Evolutionary conservation across 2,888 invertebrate genomes (phyloP).

Genomic region (Nasonia oneida): DNA sequence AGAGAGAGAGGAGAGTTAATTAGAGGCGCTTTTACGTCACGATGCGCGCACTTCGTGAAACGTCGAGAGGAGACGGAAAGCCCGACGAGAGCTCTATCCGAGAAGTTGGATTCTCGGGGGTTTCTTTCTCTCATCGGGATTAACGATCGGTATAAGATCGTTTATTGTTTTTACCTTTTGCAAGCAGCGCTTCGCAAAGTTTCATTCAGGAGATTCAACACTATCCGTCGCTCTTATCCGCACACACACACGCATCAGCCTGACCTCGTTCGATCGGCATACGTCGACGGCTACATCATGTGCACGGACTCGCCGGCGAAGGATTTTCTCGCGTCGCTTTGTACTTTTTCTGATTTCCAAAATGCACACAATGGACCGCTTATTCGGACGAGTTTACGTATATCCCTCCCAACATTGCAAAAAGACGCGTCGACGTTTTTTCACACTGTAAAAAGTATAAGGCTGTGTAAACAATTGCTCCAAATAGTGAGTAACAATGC

Average conservation of each 20-base stretch:
- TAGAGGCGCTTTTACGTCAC: conserved; percentile 58
- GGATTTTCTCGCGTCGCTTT: conserved; percentile 18
- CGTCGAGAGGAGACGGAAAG: conserved; percentile 54
- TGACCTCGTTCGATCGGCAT: conserved; percentile 41
- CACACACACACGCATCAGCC: no score
- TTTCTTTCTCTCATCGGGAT: background rate
- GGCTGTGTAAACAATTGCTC: conserved; percentile 58
- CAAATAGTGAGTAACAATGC: conserved; percentile 55
- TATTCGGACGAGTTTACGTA: background rate
- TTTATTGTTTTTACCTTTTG: no score
- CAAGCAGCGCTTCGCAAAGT: no score
- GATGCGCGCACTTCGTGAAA: conserved; percentile 50
- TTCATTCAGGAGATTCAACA: no score
- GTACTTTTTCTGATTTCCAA: background rate
- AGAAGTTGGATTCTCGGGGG: conserved; percentile 16
- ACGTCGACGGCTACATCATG: conserved; percentile 31
- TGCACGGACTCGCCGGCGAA: background rate
- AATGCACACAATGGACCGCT: background rate
- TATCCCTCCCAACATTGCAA: no score
- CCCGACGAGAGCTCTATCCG: conserved; percentile 21
- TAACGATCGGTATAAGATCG: background rate
- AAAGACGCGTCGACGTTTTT: conserved; percentile 7
- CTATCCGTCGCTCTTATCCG: background rate
- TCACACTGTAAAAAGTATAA: conserved; percentile 34
- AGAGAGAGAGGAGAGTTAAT: conserved; percentile 48